Evolutionary conservation across 2,797 vertebrate species (phyloP).

Genomic region (Thunnus albacares): DNA sequence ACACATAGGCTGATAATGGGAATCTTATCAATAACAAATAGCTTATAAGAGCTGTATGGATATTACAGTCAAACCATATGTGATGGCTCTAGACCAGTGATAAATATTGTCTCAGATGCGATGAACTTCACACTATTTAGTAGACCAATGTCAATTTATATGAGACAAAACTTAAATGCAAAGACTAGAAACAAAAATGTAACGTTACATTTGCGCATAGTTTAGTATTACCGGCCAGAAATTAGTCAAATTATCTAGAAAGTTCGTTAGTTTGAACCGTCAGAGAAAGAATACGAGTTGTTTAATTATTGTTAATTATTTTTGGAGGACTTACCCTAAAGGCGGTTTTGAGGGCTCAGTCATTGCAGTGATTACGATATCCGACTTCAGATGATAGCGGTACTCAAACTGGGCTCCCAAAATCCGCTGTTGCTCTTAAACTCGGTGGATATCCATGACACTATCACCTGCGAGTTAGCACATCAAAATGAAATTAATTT

Average conservation of each 20-base stretch:
- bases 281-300: accelerated
- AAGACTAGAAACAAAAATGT: too few species aligned
- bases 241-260: background rate
- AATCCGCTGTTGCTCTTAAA: slow-evolving; percentile 50
- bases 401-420: slow-evolving; percentile 31
- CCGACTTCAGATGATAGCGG: slow-evolving; percentile 42
- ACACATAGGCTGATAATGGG: too few species aligned
- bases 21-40: background rate
- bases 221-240: background rate
- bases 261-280: background rate
- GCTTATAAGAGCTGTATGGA: too few species aligned
- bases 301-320: background rate
- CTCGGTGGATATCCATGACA: slow-evolving; percentile 48
- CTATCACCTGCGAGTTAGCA: slow-evolving; percentile 55
- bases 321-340: slow-evolving; percentile 72
- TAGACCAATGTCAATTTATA: too few species aligned
- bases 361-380: slow-evolving; percentile 63
- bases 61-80: background rate
- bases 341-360: slow-evolving; percentile 79
- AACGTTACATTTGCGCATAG: background rate
- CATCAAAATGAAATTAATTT: background rate
- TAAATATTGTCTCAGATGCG: background rate
- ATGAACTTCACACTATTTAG: background rate
- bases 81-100: background rate
- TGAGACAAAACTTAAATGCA: background rate